Evolutionary conservation across 2,797 vertebrate genomes (phyloP).

Genomic region (Petrocephalus schoutedeni): DNA sequence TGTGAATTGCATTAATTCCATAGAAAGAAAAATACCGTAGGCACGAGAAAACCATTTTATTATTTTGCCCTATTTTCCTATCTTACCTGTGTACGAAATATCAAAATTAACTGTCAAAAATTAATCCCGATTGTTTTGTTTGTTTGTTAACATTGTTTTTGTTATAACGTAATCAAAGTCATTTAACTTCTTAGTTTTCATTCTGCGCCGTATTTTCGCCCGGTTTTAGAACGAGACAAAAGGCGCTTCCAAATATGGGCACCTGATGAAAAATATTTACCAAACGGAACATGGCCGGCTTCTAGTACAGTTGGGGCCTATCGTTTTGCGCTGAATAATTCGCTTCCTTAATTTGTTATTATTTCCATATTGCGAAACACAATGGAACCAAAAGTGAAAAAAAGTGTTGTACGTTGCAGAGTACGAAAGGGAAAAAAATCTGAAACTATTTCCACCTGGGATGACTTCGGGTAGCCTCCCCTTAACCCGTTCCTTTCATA

Average conservation of each 20-base stretch:
- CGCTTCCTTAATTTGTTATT: neutral
- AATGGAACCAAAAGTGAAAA: neutral
- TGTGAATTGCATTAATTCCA: neutral
- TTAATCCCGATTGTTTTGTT: neutral
- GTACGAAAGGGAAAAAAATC: neutral
- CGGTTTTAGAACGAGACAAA: neutral
- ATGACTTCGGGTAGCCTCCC: constrained; percentile 22
- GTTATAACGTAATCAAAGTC: neutral
- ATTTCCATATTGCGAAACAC: constrained; percentile 3
- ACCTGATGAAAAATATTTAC: neutral
- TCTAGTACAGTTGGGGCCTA: neutral
- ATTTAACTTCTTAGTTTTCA: neutral
- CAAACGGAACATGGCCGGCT: neutral
- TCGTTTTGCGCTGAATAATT: neutral
- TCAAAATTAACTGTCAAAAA: neutral
- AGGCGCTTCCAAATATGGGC: neutral
- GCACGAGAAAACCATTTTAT: neutral
- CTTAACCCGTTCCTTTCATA: constrained; percentile 25
- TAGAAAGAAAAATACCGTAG: neutral
- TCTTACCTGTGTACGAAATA: neutral
- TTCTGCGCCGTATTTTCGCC: neutral
- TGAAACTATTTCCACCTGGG: constrained; percentile 19
- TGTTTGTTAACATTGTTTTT: neutral
- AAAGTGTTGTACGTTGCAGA: constrained; percentile 4
- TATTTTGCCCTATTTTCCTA: neutral